phyloP scores from a whole-genome alignment of 2,888 invertebrate genomes.

The Trissonchulus latispiculum region DNA sequence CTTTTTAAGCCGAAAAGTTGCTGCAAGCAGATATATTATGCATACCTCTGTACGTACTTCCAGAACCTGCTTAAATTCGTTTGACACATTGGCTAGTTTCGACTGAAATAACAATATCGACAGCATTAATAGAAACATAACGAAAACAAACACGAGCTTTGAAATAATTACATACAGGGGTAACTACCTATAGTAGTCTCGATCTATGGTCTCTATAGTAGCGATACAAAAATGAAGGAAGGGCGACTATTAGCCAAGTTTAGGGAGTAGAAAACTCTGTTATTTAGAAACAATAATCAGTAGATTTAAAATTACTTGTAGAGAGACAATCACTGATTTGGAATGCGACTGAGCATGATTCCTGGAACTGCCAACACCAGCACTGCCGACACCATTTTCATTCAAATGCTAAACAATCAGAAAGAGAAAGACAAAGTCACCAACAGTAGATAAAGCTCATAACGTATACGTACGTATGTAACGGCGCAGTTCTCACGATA shows the following conservation, averaged over 20 bases:
- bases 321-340: constrained; percentile 69
- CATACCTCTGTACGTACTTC: constrained; percentile 84
- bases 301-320: constrained; percentile 19
- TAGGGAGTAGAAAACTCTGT: constrained; percentile 8
- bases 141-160: neutral
- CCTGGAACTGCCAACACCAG: no score
- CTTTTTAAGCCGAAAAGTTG: no score
- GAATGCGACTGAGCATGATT: constrained; percentile 52
- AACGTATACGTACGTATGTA: no score
- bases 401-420: neutral
- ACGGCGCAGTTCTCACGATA: no score
- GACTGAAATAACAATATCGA: constrained; percentile 52
- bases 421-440: no score
- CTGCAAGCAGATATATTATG: constrained; percentile 15
- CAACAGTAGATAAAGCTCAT: no score
- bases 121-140: constrained; percentile 18
- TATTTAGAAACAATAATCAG: neutral
- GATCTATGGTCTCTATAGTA: no score
- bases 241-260: neutral
- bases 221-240: neutral
- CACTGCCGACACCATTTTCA: neutral
- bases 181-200: no score
- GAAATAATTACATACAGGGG: no score
- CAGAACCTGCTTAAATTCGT: constrained; percentile 89
- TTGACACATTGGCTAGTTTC: constrained; percentile 88